These are phyloP conservation scores for Piscicola geometra DNA, from an alignment of 2,888 invertebrate species.

Conservation along the genomic window DNA sequence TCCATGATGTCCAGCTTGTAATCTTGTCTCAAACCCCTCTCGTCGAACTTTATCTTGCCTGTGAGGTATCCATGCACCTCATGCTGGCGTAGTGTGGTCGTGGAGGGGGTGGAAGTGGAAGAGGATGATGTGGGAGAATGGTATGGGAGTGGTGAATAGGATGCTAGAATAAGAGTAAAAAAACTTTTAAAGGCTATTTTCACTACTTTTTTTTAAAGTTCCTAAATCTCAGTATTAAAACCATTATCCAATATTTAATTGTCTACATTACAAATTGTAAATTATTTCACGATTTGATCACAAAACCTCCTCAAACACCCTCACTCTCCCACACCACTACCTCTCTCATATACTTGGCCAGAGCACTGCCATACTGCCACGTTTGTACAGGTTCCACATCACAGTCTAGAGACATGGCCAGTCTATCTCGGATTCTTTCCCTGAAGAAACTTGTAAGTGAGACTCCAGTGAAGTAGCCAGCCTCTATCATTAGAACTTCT, in stretches of 20 bases:
- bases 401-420: conserved; percentile 34
- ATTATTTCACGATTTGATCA: too few relatives aligned
- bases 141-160: too few relatives aligned
- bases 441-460: conserved; percentile 12
- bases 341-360: conserved; percentile 37
- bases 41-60: conserved; percentile 50
- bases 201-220: too few relatives aligned
- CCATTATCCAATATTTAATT: too few relatives aligned
- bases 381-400: conserved; percentile 36
- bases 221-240: too few relatives aligned
- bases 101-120: too few relatives aligned
- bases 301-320: neutral
- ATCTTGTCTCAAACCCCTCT: conserved; percentile 47
- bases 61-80: conserved; percentile 48
- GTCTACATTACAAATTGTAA: too few relatives aligned
- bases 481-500: neutral
- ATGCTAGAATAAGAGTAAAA: too few relatives aligned
- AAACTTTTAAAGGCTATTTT: too few relatives aligned
- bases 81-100: conserved; percentile 45
- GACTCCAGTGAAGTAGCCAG: neutral
- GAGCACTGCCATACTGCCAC: conserved; percentile 36
- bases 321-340: conserved; percentile 11
- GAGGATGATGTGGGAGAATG: too few relatives aligned
- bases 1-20: conserved; percentile 49
- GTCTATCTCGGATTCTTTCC: conserved; percentile 60